Base-by-base conservation (phyloP, 2,888 invertebrate species). In the Neoaliturus tenellus region DNA sequence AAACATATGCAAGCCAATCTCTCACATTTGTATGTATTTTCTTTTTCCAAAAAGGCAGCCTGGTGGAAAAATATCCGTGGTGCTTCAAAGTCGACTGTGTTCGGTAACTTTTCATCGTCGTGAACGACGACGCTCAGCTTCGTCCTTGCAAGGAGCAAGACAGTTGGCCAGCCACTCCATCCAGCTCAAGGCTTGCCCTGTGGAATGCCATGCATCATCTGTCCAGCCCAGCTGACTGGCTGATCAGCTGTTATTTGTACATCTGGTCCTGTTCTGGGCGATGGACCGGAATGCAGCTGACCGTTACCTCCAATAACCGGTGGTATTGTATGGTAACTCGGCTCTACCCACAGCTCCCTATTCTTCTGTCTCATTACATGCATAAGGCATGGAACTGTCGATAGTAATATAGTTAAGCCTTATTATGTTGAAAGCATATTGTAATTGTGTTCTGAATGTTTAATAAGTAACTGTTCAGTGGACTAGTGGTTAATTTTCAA, bases 131-230 rank as follows among this genome's bases (percentile, higher is more conserved):
- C n/a, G n/a, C n/a, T n/a, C n/a, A n/a, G n/a, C 44, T 14, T 4
- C 35, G 44, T 12, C 44, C 17, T 23, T 23, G 20, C 51, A 51
- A 23, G 10, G 51, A 62, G 62, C 31, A 62, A 14, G 62, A 62
- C 3, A 62, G 62, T 62, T 31, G 20, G 62, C 17, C 4, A 6
- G 35, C 10, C 55, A 25, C 8, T 8, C 25, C 62, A 62, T 62
- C 14, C 17, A 31, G 62, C 28, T 62, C 62, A 28, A 62, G 28
- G 62, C 31, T 62, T 62, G 31, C 62, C 31, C 62, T 62, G 31
- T 62, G 62, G 62, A 62, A 62, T 62, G 62, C 28, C 62, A 62
- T 28, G 62, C 62, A 62, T 62, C 62, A 62, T 28, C 62, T 62
- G 62, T 31, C 14, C 14, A 14, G 12, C 23, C 31, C 62, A 62